Percentiles rank a stretch among this genome's conserved stretches.
These are phyloP conservation scores for Petromus typicus DNA, from an alignment of 2,113 vertebrate genomes.

Conservation along the genomic window DNA sequence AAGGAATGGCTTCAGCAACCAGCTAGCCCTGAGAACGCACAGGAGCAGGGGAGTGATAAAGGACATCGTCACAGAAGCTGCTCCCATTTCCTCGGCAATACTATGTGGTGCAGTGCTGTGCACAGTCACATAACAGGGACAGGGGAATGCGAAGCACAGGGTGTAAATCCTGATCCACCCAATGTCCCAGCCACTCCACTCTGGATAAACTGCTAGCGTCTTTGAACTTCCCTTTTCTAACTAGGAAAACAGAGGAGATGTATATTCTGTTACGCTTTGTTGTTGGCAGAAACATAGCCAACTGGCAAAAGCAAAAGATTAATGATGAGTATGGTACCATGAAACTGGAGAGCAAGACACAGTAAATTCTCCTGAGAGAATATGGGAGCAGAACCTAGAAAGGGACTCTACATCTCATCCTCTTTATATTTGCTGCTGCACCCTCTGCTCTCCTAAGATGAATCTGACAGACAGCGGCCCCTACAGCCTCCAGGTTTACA, in stretches of 20 bases:
- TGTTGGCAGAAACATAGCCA: background rate
- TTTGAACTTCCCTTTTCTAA: conserved; percentile 17
- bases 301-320: background rate
- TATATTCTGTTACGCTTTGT: background rate
- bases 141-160: accelerated
- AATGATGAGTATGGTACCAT: background rate
- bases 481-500: background rate
- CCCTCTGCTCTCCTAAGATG: background rate
- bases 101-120: background rate
- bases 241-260: background rate
- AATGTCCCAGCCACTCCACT: accelerated
- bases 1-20: background rate
- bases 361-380: background rate
- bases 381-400: background rate
- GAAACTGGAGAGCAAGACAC: background rate
- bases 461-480: background rate
- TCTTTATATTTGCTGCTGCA: background rate
- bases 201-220: background rate
- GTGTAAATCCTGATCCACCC: background rate
- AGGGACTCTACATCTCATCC: background rate
- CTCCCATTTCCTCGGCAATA: background rate
- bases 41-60: background rate
- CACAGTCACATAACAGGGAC: background rate
- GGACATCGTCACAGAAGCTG: accelerated
- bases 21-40: background rate